A percentile compares a stretch with the other conserved stretches of the same genome.
phyloP scores from a whole-genome alignment of 2,888 invertebrate genomes.

The Agelastica alni region DNA sequence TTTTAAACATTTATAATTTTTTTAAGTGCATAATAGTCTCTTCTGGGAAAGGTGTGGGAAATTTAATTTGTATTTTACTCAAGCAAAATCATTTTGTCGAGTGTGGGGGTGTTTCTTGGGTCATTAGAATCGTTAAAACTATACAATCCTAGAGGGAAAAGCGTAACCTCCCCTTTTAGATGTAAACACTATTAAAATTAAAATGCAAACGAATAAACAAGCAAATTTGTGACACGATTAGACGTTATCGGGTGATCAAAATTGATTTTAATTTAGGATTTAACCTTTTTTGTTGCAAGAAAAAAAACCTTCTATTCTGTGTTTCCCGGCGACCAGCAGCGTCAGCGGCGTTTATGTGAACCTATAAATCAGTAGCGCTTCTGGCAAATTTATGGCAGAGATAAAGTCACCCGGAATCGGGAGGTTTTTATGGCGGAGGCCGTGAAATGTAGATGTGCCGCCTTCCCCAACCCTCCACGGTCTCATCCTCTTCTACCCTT shows the following conservation, averaged over 20 bases:
- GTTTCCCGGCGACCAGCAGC: constrained; percentile 14
- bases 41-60: too few relatives aligned
- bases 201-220: neutral
- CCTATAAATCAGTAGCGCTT: constrained; percentile 59
- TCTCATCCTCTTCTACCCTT: constrained; percentile 29
- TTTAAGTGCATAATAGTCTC: too few relatives aligned
- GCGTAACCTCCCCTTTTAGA: too few relatives aligned
- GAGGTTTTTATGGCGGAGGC: constrained; percentile 57
- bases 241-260: neutral
- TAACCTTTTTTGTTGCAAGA: constrained; percentile 8
- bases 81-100: too few relatives aligned
- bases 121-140: too few relatives aligned
- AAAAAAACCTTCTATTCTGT: constrained; percentile 3
- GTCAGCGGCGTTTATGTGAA: constrained; percentile 54
- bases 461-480: constrained; percentile 27
- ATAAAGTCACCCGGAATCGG: constrained; percentile 59
- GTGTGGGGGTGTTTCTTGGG: too few relatives aligned
- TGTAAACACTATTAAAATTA: too few relatives aligned
- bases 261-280: constrained; percentile 10
- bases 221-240: neutral
- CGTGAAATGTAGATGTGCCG: constrained; percentile 54
- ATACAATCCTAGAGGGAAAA: too few relatives aligned
- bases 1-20: too few relatives aligned
- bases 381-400: constrained; percentile 59
- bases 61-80: too few relatives aligned